Evolutionary conservation across 2,797 vertebrate species (phyloP), one percentile per base, ranked within the genome.

Genomic region (Gadopsis marmoratus): DNA sequence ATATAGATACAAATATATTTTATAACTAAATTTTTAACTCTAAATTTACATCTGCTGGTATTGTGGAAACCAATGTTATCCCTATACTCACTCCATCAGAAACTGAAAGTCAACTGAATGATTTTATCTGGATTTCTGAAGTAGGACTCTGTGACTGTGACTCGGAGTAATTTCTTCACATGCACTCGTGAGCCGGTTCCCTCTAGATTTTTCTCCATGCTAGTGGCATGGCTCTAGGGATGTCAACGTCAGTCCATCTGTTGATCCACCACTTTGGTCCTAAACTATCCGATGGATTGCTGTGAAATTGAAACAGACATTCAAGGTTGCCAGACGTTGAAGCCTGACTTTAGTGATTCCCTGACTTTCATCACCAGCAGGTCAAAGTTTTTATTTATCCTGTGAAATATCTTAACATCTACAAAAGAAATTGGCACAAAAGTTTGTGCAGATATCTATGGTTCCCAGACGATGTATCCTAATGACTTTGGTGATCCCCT

Each of bases 141-240:
- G 71, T 41, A 31, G 41, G 51, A 53, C n/a, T n/a, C n/a, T n/a
- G n/a, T n/a, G n/a, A n/a, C n/a, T n/a, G n/a, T n/a, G n/a, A n/a
- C n/a, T n/a, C 29, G n/a, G 9, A 23, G 14, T 73, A 66, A 48
- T 65, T 51, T 59, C n/a, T 33, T 76, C 16, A 19, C 17, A 58
- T 39, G 33, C 5, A n/a, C 14, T 41, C 14, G 11, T 29, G 35
- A 39, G 4, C 6, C 9, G 1, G 41, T 19, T 14, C 26, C 10
- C n/a, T 29, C 17, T 45, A n/a, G 41, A 55, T 51, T 51, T 51
- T 23, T 51, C 11, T 10, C 19, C 47, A 19, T 48, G 17, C 17
- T 19, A 17, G 7, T 17, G 45, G 19, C 47, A 48, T 37, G 19
- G n/a, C 21, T 61, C 21, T 14, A 61, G 5, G 59, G 10, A 41